A percentile compares a stretch with the other conserved stretches of the same genome.
Evolutionary conservation across 1,140 invertebrate species (phyloP).

Genomic region (Pachypeltis micranthus): DNA sequence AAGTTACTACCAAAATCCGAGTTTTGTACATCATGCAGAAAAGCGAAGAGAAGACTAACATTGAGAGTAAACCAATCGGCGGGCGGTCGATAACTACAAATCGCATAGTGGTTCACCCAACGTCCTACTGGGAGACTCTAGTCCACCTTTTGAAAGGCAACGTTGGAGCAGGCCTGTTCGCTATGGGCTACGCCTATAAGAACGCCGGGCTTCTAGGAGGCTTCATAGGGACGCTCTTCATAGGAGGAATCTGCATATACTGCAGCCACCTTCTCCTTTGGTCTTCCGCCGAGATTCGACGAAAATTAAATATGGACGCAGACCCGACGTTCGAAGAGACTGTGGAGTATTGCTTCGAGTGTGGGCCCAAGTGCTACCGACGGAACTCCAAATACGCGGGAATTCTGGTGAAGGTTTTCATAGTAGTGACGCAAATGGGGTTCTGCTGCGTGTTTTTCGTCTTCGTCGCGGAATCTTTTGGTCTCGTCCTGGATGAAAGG

Average conservation of each 20-base stretch:
- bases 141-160: conserved; percentile 79
- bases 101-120: not conserved
- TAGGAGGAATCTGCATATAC: conserved; percentile 69
- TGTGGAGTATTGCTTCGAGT: conserved; percentile 18
- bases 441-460: conserved; percentile 97
- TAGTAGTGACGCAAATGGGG: conserved; percentile 87
- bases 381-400: not conserved
- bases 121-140: conserved; percentile 49
- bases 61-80: too few relatives aligned
- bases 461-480: conserved; percentile 55
- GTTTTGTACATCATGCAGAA: too few relatives aligned
- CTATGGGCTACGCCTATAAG: conserved; percentile 79
- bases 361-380: conserved; percentile 15
- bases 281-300: not conserved
- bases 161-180: conserved; percentile 78
- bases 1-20: too few relatives aligned
- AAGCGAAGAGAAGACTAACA: too few relatives aligned
- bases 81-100: too few relatives aligned
- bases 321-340: conserved; percentile 21
- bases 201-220: conserved; percentile 74
- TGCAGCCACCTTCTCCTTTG: conserved; percentile 67
- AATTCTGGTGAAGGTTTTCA: conserved; percentile 60
- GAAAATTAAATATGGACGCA: conserved; percentile 8
- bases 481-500: conserved; percentile 37
- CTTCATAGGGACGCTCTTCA: conserved; percentile 55